phyloP scores from a whole-genome alignment of 2,888 invertebrate species.

The Nysson spinosus region DNA sequence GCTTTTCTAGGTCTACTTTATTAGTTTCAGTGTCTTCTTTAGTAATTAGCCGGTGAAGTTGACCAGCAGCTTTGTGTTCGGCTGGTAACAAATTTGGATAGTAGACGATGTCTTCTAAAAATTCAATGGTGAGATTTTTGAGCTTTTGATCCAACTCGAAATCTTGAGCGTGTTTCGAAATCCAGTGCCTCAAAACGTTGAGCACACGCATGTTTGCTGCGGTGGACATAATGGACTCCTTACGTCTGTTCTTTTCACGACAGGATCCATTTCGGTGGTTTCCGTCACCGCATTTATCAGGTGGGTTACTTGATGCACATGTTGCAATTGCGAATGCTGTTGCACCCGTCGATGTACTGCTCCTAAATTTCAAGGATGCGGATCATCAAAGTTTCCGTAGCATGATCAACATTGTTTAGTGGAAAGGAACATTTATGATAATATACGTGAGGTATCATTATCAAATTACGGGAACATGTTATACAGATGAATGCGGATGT shows the following conservation, averaged over 20 bases:
- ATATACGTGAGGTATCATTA: no score
- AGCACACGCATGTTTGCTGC: slow-evolving; percentile 96
- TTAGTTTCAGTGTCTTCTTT: slow-evolving; percentile 84
- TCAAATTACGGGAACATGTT: no score
- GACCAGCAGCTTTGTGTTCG: slow-evolving; percentile 93
- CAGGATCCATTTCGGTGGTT: slow-evolving; percentile 63
- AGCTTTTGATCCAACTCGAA: slow-evolving; percentile 88
- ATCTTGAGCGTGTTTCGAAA: slow-evolving; percentile 93
- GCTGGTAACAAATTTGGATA: slow-evolving; percentile 90
- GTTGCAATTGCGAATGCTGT: slow-evolving; percentile 95
- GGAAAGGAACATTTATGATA: no score
- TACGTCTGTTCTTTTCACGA: slow-evolving; percentile 80
- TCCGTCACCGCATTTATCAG: slow-evolving; percentile 79
- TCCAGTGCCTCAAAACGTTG: slow-evolving; percentile 94
- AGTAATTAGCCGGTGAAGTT: slow-evolving; percentile 87
- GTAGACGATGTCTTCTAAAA: slow-evolving; percentile 91
- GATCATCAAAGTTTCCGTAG: neutral
- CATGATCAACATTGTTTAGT: neutral
- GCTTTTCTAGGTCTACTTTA: slow-evolving; percentile 83
- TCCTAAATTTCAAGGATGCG: slow-evolving; percentile 78
- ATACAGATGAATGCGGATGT: no score
- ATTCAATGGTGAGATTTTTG: slow-evolving; percentile 88
- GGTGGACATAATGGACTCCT: slow-evolving; percentile 90
- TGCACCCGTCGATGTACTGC: slow-evolving; percentile 91
- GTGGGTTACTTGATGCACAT: slow-evolving; percentile 90